phyloP scores from a whole-genome alignment of 2,113 vertebrate species.

The Tichodroma muraria region DNA sequence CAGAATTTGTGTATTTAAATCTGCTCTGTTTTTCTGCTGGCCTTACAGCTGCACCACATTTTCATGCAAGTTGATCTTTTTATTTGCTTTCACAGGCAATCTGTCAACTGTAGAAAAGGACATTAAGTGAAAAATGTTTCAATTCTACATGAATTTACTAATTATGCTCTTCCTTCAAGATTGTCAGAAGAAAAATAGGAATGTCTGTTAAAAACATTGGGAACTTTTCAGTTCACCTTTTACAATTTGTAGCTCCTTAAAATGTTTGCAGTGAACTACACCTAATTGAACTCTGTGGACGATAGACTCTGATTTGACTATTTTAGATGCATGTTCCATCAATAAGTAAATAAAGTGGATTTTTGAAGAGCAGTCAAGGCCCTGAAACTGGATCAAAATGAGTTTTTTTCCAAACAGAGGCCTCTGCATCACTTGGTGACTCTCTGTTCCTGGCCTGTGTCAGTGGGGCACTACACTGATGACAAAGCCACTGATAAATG shows the following conservation, averaged over 20 bases:
- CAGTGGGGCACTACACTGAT: background rate
- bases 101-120: background rate
- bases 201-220: background rate
- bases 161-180: background rate
- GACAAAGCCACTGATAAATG: background rate
- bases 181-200: background rate
- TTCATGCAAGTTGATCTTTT: background rate
- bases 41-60: background rate
- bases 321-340: background rate
- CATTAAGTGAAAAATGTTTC: background rate
- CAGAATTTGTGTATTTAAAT: background rate
- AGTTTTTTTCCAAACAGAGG: background rate
- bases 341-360: background rate
- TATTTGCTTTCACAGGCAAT: background rate
- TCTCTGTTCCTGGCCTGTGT: background rate
- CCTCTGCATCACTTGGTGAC: background rate
- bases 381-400: fast-evolving
- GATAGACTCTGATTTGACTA: background rate
- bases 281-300: background rate
- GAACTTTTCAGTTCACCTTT: background rate
- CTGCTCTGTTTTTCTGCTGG: background rate
- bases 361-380: background rate
- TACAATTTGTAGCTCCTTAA: background rate
- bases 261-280: background rate
- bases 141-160: background rate